Base-by-base conservation (phyloP, 1,140 invertebrate genomes). In the Acromyrmex heyeri region DNA sequence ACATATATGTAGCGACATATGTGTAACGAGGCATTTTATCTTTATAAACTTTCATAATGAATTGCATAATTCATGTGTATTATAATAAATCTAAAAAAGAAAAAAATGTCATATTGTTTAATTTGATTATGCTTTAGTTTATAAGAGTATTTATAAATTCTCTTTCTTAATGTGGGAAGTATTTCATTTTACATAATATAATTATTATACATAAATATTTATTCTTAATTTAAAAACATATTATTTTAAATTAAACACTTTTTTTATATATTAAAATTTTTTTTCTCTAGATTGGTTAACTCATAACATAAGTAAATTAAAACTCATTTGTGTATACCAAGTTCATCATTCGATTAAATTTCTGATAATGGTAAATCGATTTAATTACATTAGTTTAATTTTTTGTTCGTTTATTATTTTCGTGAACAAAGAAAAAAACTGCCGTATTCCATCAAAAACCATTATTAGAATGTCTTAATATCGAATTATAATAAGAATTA, bases 221-320 rank as follows among this genome's bases (percentile, higher is more conserved):
- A 30, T n/a, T 55, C 2, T 55, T 55, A 55, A 30, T 30, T 34
- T 34, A 38, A 65, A 64, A 65, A 65, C 10, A n/a, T 67, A 14
- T 67, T 38, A 67, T 21, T 65, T 21, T 65, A 38, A 65, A 38
- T 73, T 55, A 73, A 57, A 73, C 10, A 6, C 3, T 30, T 57
- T 57, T 16, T 16, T 2, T 53, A 18, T 34, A 57, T 53, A 30
- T 16, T 50, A n/a, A 55, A 72, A 55, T 16, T 69, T 3, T 34
- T 53, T 59, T 75, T 57, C 21, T 3, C n/a, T 27, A 18, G 12
- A 57, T 24, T 59, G 55, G 3, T 76, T 18, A 7, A 0, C 1
- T 61, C 6, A 24, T 18, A 72, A 30, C 16, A 55, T 34, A 73
- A 55, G 2, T 55, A 55, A n/a, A 57, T 75, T 57, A 34, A 55